These are phyloP conservation scores for Philopotamus ludificatus DNA, from an alignment of 1,140 invertebrate genomes.

Conservation along the genomic window DNA sequence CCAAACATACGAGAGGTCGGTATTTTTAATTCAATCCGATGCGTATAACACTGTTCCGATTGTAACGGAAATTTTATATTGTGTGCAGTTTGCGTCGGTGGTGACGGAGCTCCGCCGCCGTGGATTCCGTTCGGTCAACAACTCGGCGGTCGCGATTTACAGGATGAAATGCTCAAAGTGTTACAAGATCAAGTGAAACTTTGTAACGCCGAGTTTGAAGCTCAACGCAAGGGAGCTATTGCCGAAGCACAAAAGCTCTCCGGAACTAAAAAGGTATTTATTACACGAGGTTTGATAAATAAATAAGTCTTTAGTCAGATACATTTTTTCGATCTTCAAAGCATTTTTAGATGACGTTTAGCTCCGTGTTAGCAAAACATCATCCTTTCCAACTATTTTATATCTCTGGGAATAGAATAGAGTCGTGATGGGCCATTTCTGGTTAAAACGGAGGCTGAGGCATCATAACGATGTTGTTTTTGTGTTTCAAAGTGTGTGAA, in stretches of 20 bases:
- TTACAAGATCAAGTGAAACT: slow-evolving; percentile 60
- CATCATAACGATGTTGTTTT: too few relatives aligned
- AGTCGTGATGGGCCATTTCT: too few relatives aligned
- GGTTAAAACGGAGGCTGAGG: too few relatives aligned
- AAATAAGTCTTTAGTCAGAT: too few relatives aligned
- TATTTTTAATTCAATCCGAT: neutral
- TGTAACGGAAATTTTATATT: neutral
- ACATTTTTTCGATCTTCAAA: too few relatives aligned
- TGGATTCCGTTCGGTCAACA: slow-evolving; percentile 90
- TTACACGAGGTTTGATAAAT: too few relatives aligned
- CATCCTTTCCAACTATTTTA: too few relatives aligned
- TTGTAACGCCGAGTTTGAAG: slow-evolving; percentile 80
- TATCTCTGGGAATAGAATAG: too few relatives aligned
- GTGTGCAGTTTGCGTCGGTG: slow-evolving; percentile 52
- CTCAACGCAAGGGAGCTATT: slow-evolving; percentile 81
- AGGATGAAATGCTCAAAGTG: slow-evolving; percentile 72
- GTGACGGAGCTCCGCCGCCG: slow-evolving; percentile 76
- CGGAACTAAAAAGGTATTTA: slow-evolving; percentile 74
- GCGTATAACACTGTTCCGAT: neutral
- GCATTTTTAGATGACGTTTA: too few relatives aligned
- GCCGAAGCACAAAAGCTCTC: slow-evolving; percentile 79
- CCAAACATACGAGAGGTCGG: slow-evolving; percentile 66
- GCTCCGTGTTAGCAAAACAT: too few relatives aligned
- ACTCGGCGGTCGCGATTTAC: slow-evolving; percentile 57
- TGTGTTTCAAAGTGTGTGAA: too few relatives aligned